Conservation (phyloP, 64 coral and sea anemone species). For the Trachythela sp. region DNA sequence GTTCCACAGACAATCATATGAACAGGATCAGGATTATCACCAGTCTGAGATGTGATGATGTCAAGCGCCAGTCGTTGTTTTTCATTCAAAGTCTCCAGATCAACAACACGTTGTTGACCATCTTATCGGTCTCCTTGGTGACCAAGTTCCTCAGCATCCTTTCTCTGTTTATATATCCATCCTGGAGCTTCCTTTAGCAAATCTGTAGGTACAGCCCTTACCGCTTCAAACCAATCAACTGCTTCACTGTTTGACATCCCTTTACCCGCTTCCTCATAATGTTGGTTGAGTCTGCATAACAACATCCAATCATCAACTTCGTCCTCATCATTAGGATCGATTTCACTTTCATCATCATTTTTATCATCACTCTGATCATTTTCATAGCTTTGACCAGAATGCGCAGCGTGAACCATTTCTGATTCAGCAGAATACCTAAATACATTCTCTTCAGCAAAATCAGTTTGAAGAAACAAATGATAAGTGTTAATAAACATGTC, state of each 20-base stretch:
- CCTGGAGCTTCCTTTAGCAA: background rate
- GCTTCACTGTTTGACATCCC: background rate
- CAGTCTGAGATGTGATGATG: background rate
- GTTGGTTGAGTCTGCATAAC: no score
- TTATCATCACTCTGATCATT: no score
- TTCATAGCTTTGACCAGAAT: background rate
- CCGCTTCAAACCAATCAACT: background rate
- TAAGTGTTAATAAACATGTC: background rate
- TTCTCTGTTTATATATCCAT: no score
- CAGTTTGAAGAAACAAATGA: background rate
- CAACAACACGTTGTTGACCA: background rate
- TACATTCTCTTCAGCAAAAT: background rate
- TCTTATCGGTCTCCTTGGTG: background rate
- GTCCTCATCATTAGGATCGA: background rate
- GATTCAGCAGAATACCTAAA: background rate
- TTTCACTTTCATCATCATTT: background rate
- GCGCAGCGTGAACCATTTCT: background rate
- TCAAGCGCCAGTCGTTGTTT: background rate
- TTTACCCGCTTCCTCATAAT: no score
- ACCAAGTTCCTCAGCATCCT: background rate
- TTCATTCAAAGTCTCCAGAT: background rate
- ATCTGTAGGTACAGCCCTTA: background rate
- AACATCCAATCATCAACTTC: no score
- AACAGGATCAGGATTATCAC: background rate
- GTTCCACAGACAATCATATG: background rate